These are phyloP conservation scores for Drosophila paramelanica DNA, from an alignment of 2,888 invertebrate species.

Conservation along the genomic window DNA sequence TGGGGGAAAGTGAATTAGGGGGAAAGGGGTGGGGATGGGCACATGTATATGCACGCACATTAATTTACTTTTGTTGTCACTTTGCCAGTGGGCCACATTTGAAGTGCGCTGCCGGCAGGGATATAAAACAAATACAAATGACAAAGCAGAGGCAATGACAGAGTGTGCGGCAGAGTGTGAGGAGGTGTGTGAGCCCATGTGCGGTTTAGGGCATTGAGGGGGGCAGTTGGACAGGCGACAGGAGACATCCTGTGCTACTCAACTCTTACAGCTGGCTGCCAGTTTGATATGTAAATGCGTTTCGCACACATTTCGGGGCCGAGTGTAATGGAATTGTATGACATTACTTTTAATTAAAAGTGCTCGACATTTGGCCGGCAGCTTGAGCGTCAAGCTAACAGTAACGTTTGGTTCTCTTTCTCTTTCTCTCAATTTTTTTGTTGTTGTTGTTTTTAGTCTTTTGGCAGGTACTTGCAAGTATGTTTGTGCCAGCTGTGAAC, in stretches of 20 bases:
- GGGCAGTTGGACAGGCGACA: conserved; percentile 29
- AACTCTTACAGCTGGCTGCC: conserved; percentile 38
- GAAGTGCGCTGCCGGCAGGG: conserved; percentile 74
- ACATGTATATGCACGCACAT: conserved; percentile 76
- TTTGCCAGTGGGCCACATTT: conserved; percentile 81
- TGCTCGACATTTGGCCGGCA: conserved; percentile 81
- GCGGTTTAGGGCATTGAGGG: background rate
- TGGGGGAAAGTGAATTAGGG: too few species aligned
- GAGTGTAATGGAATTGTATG: conserved; percentile 81
- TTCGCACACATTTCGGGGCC: conserved; percentile 77
- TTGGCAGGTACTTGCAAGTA: conserved; percentile 45
- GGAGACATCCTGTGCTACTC: conserved; percentile 36
- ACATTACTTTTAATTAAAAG: conserved; percentile 84
- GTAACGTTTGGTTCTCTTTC: conserved; percentile 17
- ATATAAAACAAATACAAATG: conserved; percentile 81
- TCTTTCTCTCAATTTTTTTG: conserved; percentile 8
- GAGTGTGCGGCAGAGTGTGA: conserved; percentile 11
- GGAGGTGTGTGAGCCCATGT: background rate
- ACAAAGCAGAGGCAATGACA: conserved; percentile 62
- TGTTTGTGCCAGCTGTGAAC: conserved; percentile 35
- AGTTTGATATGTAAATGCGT: conserved; percentile 79
- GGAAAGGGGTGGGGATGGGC: conserved; percentile 23
- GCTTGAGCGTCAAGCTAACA: conserved; percentile 57
- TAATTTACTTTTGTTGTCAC: conserved; percentile 82
- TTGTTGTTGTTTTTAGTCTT: conserved; percentile 37